Evolutionary conservation across 1,140 invertebrate species (phyloP), one percentile per base, ranked within the genome.

Genomic region (Drosophila neocordata): DNA sequence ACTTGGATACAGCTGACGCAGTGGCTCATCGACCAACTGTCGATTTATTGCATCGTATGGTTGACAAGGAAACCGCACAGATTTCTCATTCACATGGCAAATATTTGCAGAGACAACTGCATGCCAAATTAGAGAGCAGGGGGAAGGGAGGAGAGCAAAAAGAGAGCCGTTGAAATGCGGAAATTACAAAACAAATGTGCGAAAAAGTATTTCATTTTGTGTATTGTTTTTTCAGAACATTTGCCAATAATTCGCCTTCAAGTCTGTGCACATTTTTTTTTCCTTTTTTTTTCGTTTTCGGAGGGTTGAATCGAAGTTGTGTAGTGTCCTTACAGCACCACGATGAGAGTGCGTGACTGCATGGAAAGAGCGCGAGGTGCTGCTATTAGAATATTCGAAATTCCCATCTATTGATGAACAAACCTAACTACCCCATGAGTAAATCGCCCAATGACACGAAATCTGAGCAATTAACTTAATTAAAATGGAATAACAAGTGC

Each of bases 401-500:
- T 31, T 5, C 5, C 81, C 64, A 84, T 79, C 80, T 70, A 85
- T 75, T 85, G 60, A 20, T 59, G 27, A 48, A 53, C 77, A 69
- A 74, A 77, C 77, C 77, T 57, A n/a, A n/a, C 24, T 24, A 24
- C 22, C 38, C 27, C 1, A 1, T 20, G 11, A 18, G 4, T 48
- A 52, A 51, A 65, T 70, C 41, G 71, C 67, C 57, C 65, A 60
- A 87, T 87, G 82, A 87, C 71, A 87, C 52, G 78, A 77, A 87
- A 88, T 90, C 85, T 65, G 64, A 64, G 81, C 85, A 89, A 89
- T 89, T 89, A 89, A 89, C 78, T 89, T 89, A 89, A 89, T 89
- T 89, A 89, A 89, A 89, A 85, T 85, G 78, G 59, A 89, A 89
- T 89, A 89, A 89, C 85, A 89, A 89, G 85, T 89, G 75, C 73